Conservation (phyloP, 2,888 invertebrate species). For the Cerastis rubricosa region DNA sequence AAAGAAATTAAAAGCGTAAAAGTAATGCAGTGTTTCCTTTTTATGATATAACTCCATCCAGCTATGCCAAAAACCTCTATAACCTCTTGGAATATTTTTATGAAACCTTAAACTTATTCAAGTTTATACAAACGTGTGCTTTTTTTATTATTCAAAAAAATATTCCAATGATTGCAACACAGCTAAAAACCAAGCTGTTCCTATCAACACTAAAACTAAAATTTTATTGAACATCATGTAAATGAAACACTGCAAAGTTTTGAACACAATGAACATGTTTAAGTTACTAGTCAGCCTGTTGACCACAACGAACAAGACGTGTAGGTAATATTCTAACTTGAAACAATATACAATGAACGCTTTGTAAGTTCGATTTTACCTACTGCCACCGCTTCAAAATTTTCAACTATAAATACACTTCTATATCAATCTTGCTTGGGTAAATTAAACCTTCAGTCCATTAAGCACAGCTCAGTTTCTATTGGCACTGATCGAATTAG, state of each 20-base stretch:
- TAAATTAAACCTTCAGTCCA: background rate
- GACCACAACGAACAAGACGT: background rate
- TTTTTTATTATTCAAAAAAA: too few species aligned
- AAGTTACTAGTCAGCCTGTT: background rate
- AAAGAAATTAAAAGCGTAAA: background rate
- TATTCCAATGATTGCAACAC: background rate
- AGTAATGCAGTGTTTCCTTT: background rate
- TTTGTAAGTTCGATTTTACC: background rate
- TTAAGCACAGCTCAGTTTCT: background rate
- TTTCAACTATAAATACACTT: conserved; percentile 3
- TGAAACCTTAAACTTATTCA: too few species aligned
- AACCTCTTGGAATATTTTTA: too few species aligned
- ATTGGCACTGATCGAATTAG: background rate
- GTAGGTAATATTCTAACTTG: background rate
- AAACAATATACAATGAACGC: conserved; percentile 1
- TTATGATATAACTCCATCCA: background rate
- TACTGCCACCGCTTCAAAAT: background rate
- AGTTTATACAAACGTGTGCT: too few species aligned
- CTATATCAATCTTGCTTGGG: background rate
- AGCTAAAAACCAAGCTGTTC: background rate
- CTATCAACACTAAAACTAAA: background rate
- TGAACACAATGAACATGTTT: background rate
- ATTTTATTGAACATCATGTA: background rate
- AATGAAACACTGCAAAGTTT: background rate
- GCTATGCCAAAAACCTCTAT: background rate